phyloP scores from a whole-genome alignment of 2,797 vertebrate genomes.

The Leuciscus waleckii region DNA sequence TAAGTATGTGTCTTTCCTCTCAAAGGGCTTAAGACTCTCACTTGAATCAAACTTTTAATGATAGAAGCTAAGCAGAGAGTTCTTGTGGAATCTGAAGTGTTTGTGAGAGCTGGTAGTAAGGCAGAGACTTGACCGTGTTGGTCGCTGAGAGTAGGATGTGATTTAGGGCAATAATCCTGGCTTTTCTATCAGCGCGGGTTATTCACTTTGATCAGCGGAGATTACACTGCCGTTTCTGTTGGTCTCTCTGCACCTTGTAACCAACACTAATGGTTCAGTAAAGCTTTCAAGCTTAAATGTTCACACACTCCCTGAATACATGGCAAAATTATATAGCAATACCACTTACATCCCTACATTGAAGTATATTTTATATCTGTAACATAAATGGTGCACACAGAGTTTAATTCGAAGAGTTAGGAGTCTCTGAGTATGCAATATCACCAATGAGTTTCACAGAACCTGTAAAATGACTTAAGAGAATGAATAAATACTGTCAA shows the following conservation, averaged over 20 bases:
- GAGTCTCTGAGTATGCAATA: not conserved
- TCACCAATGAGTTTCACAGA: not conserved
- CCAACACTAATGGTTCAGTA: conserved; percentile 31
- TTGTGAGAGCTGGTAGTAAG: conserved; percentile 28
- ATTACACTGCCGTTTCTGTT: conserved; percentile 48
- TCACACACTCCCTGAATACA: not conserved
- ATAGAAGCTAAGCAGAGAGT: conserved; percentile 31
- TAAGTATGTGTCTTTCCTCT: conserved; percentile 26
- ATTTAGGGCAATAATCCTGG: conserved; percentile 41
- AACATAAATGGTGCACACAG: not conserved
- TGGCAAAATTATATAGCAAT: not conserved
- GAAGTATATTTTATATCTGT: not conserved
- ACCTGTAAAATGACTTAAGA: not conserved
- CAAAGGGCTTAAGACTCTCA: conserved; percentile 18
- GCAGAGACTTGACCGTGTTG: conserved; percentile 31
- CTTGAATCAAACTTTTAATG: conserved; percentile 24
- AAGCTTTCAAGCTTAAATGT: conserved; percentile 6
- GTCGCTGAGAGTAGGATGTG: conserved; percentile 42
- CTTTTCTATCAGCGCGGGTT: conserved; percentile 49
- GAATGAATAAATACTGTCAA: not conserved
- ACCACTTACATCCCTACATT: not conserved
- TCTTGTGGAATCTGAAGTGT: conserved; percentile 19
- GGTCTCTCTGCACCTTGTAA: conserved; percentile 41
- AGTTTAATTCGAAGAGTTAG: not conserved
- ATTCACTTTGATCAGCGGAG: conserved; percentile 66